A percentile compares a stretch with the other conserved stretches of the same genome.
These are phyloP conservation scores for Celastrina argiolus DNA, from an alignment of 2,888 invertebrate species.

Conservation along the genomic window DNA sequence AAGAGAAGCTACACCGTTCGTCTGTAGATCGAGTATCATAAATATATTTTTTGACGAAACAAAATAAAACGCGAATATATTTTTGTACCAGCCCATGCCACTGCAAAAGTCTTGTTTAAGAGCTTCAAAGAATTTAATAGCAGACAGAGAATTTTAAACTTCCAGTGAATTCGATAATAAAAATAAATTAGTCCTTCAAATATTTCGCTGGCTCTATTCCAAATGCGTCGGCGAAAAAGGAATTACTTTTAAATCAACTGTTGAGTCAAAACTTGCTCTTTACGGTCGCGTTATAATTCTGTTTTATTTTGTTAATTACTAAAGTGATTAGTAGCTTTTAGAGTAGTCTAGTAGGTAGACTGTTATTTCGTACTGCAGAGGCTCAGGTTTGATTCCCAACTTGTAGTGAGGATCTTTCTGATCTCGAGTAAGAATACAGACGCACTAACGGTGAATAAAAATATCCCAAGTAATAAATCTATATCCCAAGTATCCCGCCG, in stretches of 20 bases:
- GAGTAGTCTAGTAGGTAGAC: too few relatives aligned
- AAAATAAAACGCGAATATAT: too few relatives aligned
- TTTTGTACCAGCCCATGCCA: neutral
- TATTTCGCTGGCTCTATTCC: slow-evolving; percentile 7
- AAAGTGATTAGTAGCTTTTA: neutral
- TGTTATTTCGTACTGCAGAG: too few relatives aligned
- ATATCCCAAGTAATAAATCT: too few relatives aligned
- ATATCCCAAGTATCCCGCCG: too few relatives aligned
- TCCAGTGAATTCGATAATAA: slow-evolving; percentile 9
- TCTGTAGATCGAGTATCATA: too few relatives aligned
- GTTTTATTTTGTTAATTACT: neutral
- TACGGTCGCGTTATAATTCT: neutral
- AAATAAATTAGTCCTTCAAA: slow-evolving; percentile 11
- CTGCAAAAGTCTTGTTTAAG: neutral
- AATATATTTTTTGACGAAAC: too few relatives aligned
- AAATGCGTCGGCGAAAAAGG: slow-evolving; percentile 14
- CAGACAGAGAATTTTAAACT: slow-evolving; percentile 5
- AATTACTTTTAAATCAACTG: slow-evolving; percentile 10
- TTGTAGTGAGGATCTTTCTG: too few relatives aligned
- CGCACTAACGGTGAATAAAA: too few relatives aligned
- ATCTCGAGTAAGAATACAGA: too few relatives aligned
- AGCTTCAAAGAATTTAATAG: neutral
- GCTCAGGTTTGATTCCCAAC: too few relatives aligned
- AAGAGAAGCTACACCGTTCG: too few relatives aligned
- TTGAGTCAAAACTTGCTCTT: neutral